A percentile compares a stretch with the other conserved stretches of the same genome.
Conservation (phyloP, 2,888 invertebrate species). For the Eutolmus rufibarbis region DNA sequence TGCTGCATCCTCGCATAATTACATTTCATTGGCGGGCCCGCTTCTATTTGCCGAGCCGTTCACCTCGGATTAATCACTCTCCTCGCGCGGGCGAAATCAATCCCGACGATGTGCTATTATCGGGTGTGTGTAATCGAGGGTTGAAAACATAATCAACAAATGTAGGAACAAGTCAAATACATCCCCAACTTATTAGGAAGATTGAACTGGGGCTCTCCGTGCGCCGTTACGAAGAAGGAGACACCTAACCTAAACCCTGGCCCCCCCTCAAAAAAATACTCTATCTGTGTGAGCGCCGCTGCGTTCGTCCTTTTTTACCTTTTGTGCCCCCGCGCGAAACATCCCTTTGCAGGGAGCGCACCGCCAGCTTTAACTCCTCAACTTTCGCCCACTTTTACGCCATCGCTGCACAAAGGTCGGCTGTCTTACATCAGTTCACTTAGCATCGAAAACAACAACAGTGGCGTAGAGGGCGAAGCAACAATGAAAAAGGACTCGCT, state of each 20-base stretch:
- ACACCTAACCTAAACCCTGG: background rate
- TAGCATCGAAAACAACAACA: slow-evolving; percentile 22
- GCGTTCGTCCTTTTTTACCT: background rate
- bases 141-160: slow-evolving; percentile 40
- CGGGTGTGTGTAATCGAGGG: slow-evolving; percentile 32
- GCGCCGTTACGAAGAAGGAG: background rate
- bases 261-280: background rate
- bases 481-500: slow-evolving; percentile 2
- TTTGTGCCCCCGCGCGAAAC: background rate
- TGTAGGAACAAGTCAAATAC: slow-evolving; percentile 35
- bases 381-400: slow-evolving; percentile 23
- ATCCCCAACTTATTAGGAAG: slow-evolving; percentile 39
- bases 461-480: background rate
- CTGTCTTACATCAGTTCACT: slow-evolving; percentile 34
- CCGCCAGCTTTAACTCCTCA: slow-evolving; percentile 2
- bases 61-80: slow-evolving; percentile 29
- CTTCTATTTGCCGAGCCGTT: slow-evolving; percentile 1
- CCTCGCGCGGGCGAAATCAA: slow-evolving; percentile 5
- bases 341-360: background rate
- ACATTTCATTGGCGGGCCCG: background rate
- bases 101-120: slow-evolving; percentile 18
- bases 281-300: background rate
- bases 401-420: background rate
- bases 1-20: slow-evolving; percentile 6
- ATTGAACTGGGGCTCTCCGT: background rate